phyloP scores from a whole-genome alignment of 2,113 vertebrate species.

The Pygoscelis adeliae region DNA sequence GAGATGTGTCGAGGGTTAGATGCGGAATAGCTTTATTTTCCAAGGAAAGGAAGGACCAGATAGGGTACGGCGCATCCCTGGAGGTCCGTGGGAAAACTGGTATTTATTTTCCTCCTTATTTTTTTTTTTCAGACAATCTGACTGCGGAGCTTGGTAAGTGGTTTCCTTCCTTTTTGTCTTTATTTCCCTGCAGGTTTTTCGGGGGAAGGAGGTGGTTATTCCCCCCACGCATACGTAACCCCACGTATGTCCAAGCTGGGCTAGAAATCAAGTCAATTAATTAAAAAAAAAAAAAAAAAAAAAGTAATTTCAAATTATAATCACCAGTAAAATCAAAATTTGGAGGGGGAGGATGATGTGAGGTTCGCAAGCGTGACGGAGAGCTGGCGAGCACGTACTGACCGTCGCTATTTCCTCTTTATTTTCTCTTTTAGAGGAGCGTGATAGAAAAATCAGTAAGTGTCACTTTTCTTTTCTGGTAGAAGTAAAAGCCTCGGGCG shows the following conservation, averaged over 20 bases:
- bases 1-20: fast-evolving
- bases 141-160: neutral
- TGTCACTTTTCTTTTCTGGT: fast-evolving
- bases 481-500: no score
- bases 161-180: neutral
- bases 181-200: fast-evolving
- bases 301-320: neutral
- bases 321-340: neutral
- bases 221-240: fast-evolving
- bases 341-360: neutral
- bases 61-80: fast-evolving
- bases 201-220: neutral
- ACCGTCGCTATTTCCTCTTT: neutral
- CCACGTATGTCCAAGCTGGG: fast-evolving
- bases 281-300: neutral
- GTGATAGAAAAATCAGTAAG: neutral
- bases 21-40: neutral
- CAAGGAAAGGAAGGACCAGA: fast-evolving
- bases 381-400: no score
- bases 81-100: neutral
- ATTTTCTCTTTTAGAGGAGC: neutral
- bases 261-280: neutral
- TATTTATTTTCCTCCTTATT: neutral
- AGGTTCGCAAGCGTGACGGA: fast-evolving
- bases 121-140: neutral